phyloP scores from a whole-genome alignment of 2,797 vertebrate species.

The Mico argentatus region DNA sequence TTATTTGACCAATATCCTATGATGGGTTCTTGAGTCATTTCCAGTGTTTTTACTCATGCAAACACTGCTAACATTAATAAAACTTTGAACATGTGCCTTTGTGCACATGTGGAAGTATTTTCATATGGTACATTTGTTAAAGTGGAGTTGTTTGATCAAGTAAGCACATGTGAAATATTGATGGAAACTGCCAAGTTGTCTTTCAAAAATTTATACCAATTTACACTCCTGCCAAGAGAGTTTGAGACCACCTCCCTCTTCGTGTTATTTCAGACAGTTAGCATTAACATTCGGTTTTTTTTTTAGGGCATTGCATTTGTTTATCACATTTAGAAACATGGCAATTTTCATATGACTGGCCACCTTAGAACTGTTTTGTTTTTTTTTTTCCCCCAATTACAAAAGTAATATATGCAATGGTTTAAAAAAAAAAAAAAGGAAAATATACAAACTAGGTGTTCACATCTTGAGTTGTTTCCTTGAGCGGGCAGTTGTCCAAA shows the following conservation, averaged over 20 bases:
- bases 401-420: neutral
- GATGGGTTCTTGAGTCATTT: neutral
- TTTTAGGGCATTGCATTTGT: neutral
- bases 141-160: neutral
- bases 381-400: neutral
- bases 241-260: neutral
- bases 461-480: neutral
- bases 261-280: neutral
- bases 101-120: neutral
- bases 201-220: neutral
- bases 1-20: neutral
- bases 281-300: neutral
- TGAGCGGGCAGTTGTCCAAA: neutral
- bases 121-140: neutral
- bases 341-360: neutral
- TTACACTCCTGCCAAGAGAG: neutral
- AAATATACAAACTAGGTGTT: neutral
- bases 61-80: conserved; percentile 9
- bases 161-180: neutral
- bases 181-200: neutral
- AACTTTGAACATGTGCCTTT: neutral
- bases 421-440: neutral
- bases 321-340: neutral
- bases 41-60: neutral
- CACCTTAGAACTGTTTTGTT: neutral